These are phyloP conservation scores for Saccostrea glomerata DNA, from an alignment of 1,140 invertebrate genomes.

Conservation along the genomic window DNA sequence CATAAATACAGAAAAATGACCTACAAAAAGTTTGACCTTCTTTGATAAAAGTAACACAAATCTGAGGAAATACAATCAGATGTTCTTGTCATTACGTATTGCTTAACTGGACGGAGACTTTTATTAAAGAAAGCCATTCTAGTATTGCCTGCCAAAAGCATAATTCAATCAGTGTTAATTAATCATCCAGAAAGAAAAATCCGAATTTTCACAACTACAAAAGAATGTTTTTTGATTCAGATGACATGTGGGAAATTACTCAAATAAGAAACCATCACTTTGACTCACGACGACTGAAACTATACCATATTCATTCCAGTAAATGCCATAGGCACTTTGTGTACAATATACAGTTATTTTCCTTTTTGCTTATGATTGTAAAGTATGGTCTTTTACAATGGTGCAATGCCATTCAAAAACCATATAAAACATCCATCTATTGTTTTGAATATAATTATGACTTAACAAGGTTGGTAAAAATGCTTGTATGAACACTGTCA, in stretches of 20 bases:
- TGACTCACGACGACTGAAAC: neutral
- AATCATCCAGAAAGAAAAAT: neutral
- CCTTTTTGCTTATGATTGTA: neutral
- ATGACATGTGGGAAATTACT: neutral
- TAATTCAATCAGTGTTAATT: constrained; percentile 1
- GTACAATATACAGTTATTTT: neutral
- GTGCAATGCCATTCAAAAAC: constrained; percentile 31
- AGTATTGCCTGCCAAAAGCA: neutral
- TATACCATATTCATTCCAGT: neutral
- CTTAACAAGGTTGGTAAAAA: neutral
- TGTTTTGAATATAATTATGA: neutral
- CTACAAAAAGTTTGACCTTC: constrained; percentile 31
- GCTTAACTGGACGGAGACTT: constrained; percentile 41
- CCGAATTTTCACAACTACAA: neutral
- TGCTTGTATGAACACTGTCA: neutral
- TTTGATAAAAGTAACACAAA: constrained; percentile 40
- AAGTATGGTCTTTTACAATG: constrained; percentile 14
- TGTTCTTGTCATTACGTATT: neutral
- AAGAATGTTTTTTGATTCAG: neutral
- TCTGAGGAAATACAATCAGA: constrained; percentile 6
- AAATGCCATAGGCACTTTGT: neutral
- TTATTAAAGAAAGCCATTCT: constrained; percentile 41
- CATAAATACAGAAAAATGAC: constrained; percentile 20
- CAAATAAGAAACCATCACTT: neutral
- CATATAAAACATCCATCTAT: neutral